A percentile compares a stretch with the other conserved stretches of the same genome.
Conservation (phyloP, 2,113 vertebrate genomes). For the Vidua macroura region DNA sequence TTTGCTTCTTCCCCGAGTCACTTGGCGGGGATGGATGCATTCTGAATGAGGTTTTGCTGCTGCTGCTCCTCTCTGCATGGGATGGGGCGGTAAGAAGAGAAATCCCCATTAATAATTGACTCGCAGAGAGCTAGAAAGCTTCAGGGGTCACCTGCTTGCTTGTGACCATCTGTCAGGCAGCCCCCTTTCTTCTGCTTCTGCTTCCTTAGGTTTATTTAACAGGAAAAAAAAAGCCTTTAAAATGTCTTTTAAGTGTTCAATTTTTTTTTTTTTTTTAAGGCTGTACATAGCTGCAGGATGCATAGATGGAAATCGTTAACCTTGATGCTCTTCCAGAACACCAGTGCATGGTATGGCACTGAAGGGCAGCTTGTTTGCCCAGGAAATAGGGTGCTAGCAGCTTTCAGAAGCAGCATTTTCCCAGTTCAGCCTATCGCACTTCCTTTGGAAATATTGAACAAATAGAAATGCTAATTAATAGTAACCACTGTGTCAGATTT, state of each 20-base stretch:
- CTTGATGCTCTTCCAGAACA: not conserved
- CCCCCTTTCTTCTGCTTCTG: not conserved
- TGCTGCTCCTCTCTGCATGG: conserved; percentile 43
- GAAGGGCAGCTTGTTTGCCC: conserved; percentile 1
- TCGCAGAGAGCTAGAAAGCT: conserved; percentile 27
- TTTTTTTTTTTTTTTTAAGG: not conserved
- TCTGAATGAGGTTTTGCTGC: conserved; percentile 15
- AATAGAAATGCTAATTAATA: conserved; percentile 42
- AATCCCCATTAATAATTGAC: conserved; percentile 61
- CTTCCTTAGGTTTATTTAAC: not conserved
- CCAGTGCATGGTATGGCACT: not conserved
- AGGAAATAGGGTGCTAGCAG: not conserved
- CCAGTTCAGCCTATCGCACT: not conserved
- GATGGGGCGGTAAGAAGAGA: conserved; percentile 65
- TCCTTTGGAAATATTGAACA: conserved; percentile 42
- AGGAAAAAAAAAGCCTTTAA: not conserved
- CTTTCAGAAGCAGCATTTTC: conserved; percentile 23
- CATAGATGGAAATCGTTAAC: not conserved
- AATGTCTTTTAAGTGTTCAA: not conserved
- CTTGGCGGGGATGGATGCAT: not conserved
- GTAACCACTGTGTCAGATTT: not conserved
- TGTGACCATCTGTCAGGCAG: conserved; percentile 48
- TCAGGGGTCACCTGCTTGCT: conserved; percentile 47
- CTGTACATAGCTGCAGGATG: not conserved
- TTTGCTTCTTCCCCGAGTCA: not conserved